Percentiles rank a stretch among this genome's conserved stretches.
phyloP scores from a whole-genome alignment of 1,140 invertebrate species.

The Gerris buenoi region DNA sequence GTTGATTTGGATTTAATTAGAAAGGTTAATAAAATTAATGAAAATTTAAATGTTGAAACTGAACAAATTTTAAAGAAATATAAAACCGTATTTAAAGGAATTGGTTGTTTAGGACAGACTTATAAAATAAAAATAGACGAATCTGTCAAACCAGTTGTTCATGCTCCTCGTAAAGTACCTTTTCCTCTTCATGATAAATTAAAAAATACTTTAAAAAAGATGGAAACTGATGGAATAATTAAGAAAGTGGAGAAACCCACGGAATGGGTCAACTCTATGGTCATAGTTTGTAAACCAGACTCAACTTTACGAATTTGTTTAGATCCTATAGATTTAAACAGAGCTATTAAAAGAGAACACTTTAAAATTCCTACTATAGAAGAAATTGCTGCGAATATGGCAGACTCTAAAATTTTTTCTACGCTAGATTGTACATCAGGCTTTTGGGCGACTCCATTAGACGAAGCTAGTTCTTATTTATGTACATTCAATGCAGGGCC shows the following conservation, averaged over 20 bases:
- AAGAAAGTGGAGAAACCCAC: neutral
- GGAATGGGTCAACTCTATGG: neutral
- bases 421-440: neutral
- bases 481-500: constrained; percentile 7
- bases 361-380: neutral
- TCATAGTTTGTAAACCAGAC: neutral
- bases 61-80: no score
- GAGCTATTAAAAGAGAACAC: neutral
- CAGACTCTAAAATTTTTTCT: neutral
- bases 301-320: no score
- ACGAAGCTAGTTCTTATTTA: neutral
- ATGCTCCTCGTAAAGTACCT: no score
- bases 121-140: no score
- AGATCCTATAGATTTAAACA: constrained; percentile 5
- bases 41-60: no score
- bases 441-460: constrained; percentile 2
- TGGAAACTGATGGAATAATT: neutral
- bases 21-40: no score
- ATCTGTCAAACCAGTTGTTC: no score
- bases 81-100: no score
- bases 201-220: no score
- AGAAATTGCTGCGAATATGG: neutral
- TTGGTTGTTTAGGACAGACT: no score
- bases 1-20: no score
- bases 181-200: no score